Evolutionary conservation across 2,888 invertebrate species (phyloP), one percentile per base, ranked within the genome.

Genomic region (Endotricha flammealis): DNA sequence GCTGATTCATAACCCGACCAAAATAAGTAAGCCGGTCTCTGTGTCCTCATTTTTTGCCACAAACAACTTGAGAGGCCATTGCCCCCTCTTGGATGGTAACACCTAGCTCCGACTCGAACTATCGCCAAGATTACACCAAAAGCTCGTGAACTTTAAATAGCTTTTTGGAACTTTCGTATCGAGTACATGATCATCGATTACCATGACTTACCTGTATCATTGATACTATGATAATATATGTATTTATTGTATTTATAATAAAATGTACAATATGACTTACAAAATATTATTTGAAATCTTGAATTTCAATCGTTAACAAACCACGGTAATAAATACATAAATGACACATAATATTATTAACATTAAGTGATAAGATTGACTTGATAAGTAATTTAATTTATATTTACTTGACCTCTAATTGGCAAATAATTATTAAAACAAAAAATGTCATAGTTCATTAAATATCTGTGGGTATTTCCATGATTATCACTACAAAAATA

Each of bases 41-140:
- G 70, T 74, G 83, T 76, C 81, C 85, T 65, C 82, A 83, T 83
- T 86, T 86, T 86, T 86, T 83, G 76, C 83, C 72, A 73, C 81
- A 82, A 85, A 82, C 85, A 83, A 81, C 83, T 81, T 78, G 54
- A 53, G 78, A 80, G 85, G 82, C 78, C 85, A 80, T 75, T 80
- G 77, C 74, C 82, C 85, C 74, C 56, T 69, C 72, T 68, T 58
- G 56, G 69, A 20, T 63, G 64, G 68, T 75, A 77, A 68, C 75
- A 76, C 64, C 75, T 81, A 78, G 70, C 72, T 63, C 51, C 49
- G 61, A 65, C 70, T 63, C 69, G 69, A 74, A 66, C 66, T 65
- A 70, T 64, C 57, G 43, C 50, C 50, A 38, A 39, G n/a, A n/a
- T n/a, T n/a, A n/a, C 41, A 41, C 44, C 51, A 48, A 54, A 54